These are phyloP conservation scores for Festucalex cinctus DNA, from an alignment of 2,113 vertebrate species.

Conservation along the genomic window DNA sequence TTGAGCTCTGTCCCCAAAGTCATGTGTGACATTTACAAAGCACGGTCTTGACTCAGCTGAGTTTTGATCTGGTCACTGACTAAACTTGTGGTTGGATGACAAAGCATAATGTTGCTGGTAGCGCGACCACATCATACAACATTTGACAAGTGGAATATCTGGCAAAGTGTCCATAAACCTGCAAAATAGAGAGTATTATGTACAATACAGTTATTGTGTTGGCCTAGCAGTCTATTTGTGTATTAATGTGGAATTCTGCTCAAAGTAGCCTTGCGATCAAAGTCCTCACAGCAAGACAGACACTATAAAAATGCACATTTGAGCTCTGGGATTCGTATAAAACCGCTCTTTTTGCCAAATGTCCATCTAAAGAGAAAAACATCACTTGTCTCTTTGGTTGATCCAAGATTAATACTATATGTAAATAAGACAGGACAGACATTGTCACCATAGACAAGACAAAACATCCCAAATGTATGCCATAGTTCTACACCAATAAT, in stretches of 20 bases:
- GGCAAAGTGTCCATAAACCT: constrained; percentile 28
- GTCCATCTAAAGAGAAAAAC: constrained; percentile 70
- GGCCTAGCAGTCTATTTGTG: constrained; percentile 19
- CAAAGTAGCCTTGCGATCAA: constrained; percentile 6
- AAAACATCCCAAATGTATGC: constrained; percentile 85
- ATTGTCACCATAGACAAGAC: constrained; percentile 82
- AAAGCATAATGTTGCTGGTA: constrained; percentile 32
- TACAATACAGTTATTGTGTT: constrained; percentile 45
- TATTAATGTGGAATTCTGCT: constrained; percentile 15
- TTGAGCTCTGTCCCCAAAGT: constrained; percentile 12
- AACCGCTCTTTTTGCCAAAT: constrained; percentile 78
- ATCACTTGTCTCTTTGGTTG: neutral
- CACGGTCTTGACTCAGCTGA: constrained; percentile 33
- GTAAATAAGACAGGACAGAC: constrained; percentile 56
- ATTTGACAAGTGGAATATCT: constrained; percentile 47
- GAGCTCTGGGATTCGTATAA: constrained; percentile 80
- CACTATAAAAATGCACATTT: constrained; percentile 78
- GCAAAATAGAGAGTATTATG: constrained; percentile 27
- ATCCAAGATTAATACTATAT: constrained; percentile 6
- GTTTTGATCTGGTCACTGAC: constrained; percentile 46
- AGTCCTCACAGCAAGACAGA: constrained; percentile 83
- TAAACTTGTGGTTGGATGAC: constrained; percentile 48
- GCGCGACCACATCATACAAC: constrained; percentile 50
- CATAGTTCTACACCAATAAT: constrained; percentile 77
- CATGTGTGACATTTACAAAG: constrained; percentile 41